These are phyloP conservation scores for Osmerus mordax DNA, from an alignment of 2,113 vertebrate genomes.

Conservation along the genomic window DNA sequence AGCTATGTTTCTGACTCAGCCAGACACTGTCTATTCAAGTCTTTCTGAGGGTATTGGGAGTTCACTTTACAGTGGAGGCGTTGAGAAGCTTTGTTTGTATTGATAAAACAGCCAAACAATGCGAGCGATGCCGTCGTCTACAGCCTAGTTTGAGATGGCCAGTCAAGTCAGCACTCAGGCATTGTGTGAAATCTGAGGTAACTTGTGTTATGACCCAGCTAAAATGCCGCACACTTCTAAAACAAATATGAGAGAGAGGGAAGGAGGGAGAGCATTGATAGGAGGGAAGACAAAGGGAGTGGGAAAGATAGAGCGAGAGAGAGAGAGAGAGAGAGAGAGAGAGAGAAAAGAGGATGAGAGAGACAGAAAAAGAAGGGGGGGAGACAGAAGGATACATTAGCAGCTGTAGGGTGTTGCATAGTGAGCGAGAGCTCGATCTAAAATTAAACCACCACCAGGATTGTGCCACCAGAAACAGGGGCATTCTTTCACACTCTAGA, in stretches of 20 bases:
- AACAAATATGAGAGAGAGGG: not conserved
- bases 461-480: conserved; percentile 42
- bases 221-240: not conserved
- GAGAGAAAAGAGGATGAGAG: not conserved
- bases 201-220: not conserved
- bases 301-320: not conserved
- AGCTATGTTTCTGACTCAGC: not conserved
- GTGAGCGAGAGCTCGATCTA: conserved; percentile 48
- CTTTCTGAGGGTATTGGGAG: not conserved
- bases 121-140: too few relatives aligned
- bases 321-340: not conserved
- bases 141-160: not conserved
- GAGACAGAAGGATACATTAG: conserved; percentile 29
- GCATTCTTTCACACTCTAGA: conserved; percentile 45
- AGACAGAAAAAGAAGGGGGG: conserved; percentile 15
- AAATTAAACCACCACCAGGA: conserved; percentile 59
- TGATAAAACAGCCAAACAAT: too few relatives aligned
- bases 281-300: not conserved
- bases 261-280: not conserved
- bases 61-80: conserved; percentile 27
- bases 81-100: conserved; percentile 13
- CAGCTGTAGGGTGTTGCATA: conserved; percentile 47
- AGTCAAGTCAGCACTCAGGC: too few relatives aligned
- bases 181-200: too few relatives aligned
- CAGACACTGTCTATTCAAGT: not conserved